phyloP scores from a whole-genome alignment of 2,888 invertebrate genomes.

The Drosophila anomalata region DNA sequence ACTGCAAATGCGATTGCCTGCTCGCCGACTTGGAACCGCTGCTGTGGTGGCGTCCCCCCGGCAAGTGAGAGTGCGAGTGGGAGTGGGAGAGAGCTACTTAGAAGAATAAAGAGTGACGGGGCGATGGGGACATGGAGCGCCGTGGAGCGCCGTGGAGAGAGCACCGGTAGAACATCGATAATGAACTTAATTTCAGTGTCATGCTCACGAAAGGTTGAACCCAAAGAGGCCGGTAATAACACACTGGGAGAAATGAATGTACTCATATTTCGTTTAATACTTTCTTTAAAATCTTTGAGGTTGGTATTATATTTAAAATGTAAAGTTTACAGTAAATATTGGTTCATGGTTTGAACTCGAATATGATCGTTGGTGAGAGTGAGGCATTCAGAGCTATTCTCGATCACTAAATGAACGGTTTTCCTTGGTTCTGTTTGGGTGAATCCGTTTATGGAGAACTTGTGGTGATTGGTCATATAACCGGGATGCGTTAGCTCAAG shows the following conservation, averaged over 20 bases:
- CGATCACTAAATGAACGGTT: conserved; percentile 75
- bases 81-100: background rate
- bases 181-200: conserved; percentile 33
- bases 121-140: conserved; percentile 3
- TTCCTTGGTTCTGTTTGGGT: conserved; percentile 80
- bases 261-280: background rate
- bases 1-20: conserved; percentile 28
- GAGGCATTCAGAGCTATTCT: conserved; percentile 57
- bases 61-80: conserved; percentile 3
- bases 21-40: conserved; percentile 21
- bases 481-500: conserved; percentile 72
- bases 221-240: background rate
- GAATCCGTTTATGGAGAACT: conserved; percentile 82
- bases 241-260: background rate
- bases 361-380: conserved; percentile 62
- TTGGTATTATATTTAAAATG: background rate
- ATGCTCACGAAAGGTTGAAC: background rate
- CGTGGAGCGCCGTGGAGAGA: conserved; percentile 3
- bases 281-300: background rate
- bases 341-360: conserved; percentile 76
- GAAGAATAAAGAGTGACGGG: conserved; percentile 11
- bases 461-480: conserved; percentile 57
- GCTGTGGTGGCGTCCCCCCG: conserved; percentile 37
- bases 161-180: conserved; percentile 17
- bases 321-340: conserved; percentile 58